phyloP scores from a whole-genome alignment of 2,113 vertebrate species.

The Pseudolaguvia tuberculata region DNA sequence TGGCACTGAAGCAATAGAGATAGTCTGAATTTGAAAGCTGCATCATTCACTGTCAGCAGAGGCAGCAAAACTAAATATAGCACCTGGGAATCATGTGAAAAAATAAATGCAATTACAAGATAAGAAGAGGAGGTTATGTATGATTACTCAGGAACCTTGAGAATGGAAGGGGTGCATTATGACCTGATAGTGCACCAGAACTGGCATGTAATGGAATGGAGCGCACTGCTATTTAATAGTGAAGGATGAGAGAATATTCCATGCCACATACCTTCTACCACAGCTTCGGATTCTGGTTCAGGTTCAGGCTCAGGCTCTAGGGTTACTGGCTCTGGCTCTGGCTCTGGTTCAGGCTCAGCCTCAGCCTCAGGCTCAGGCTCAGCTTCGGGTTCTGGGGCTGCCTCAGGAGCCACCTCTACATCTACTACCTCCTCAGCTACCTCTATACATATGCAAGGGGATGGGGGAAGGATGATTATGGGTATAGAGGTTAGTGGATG shows the following conservation, averaged over 20 bases:
- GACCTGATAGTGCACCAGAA: constrained; percentile 37
- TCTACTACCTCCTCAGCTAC: constrained; percentile 70
- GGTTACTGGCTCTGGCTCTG: constrained; percentile 52
- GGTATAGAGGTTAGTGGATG: constrained; percentile 34
- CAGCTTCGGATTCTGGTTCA: constrained; percentile 43
- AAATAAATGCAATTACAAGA: constrained; percentile 28
- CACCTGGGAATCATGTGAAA: neutral
- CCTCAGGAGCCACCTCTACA: constrained; percentile 71
- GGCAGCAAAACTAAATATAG: constrained; percentile 14
- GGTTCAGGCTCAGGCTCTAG: constrained; percentile 56
- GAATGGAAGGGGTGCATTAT: constrained; percentile 14
- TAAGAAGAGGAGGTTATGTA: constrained; percentile 52
- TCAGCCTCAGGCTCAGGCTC: constrained; percentile 59
- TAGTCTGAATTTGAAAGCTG: neutral
- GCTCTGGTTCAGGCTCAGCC: constrained; percentile 54
- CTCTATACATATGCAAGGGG: constrained; percentile 64
- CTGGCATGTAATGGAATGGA: constrained; percentile 52
- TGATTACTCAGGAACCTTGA: constrained; percentile 47
- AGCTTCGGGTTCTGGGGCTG: constrained; percentile 63
- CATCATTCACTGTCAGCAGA: neutral
- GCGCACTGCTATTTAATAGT: constrained; percentile 49
- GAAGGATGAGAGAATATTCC: constrained; percentile 68
- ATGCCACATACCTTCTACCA: constrained; percentile 76
- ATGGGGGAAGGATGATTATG: constrained; percentile 27
- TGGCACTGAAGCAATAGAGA: neutral